A percentile compares a stretch with the other conserved stretches of the same genome.
Conservation (phyloP, 2,113 vertebrate genomes). For the Peromyscus maniculatus region DNA sequence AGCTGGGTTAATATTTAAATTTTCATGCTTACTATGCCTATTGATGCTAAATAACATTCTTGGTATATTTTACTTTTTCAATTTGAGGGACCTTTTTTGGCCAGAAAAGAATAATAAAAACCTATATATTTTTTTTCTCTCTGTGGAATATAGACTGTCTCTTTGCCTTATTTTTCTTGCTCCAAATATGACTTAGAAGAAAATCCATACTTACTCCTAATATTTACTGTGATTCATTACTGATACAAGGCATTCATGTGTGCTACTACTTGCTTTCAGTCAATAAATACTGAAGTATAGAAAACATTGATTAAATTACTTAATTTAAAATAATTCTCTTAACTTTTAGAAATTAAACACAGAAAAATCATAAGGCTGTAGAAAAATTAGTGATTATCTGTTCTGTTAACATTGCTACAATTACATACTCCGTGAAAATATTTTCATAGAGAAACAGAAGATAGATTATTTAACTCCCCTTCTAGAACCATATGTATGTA, state of each 20-base stretch:
- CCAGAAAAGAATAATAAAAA: not conserved
- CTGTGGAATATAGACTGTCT: not conserved
- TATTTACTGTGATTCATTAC: conserved; percentile 2
- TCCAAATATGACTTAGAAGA: conserved; percentile 40
- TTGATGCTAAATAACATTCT: conserved; percentile 18
- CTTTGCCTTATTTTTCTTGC: not conserved
- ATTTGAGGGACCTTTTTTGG: conserved; percentile 53
- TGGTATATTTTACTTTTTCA: conserved; percentile 56
- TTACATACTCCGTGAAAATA: not conserved
- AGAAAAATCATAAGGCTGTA: not conserved
- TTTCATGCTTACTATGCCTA: conserved; percentile 8
- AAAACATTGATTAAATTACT: not conserved
- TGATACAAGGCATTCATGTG: not conserved
- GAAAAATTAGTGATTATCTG: not conserved
- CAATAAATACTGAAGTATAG: not conserved
- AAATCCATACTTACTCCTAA: conserved; percentile 23
- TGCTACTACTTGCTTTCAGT: conserved; percentile 15
- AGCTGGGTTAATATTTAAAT: conserved; percentile 47
- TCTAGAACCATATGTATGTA: not conserved
- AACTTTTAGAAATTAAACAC: conserved; percentile 57
- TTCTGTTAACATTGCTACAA: not conserved
- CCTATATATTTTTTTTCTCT: conserved; percentile 51
- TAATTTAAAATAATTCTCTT: not conserved
- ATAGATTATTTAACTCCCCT: not conserved
- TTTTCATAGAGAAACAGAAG: not conserved